Evolutionary conservation across 1,140 invertebrate genomes (phyloP), one percentile per base, ranked within the genome.

Genomic region (Zaprionus kolodkinae): DNA sequence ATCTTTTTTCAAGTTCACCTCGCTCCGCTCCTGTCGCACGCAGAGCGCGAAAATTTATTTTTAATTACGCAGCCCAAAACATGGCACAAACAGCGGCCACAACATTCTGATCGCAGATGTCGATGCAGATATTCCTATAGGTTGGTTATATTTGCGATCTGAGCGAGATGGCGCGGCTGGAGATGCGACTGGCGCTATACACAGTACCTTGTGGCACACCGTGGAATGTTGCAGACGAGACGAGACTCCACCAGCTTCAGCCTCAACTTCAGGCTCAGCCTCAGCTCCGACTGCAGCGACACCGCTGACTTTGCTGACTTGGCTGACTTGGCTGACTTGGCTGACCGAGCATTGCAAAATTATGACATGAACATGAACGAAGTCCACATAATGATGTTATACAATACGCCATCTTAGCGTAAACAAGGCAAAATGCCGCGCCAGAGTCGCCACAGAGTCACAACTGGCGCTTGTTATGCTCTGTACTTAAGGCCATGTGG

Each of bases 341-440:
- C 65, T 62, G 71, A 64, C 59, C 45, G 79, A 64, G 69, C 70
- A 79, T 66, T 62, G 81, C 78, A 91, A 91, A 91, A 91, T 91
- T 91, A 91, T 91, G 88, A 91, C 88, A 91, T 91, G 88, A 91
- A 91, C 88, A 91, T 91, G 88, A 91, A 91, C 88, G 88, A 76
- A 91, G 82, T 88, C 79, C 81, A 85, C 88, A 91, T 91, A 91
- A 91, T 91, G 88, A 91, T 91, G 88, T 91, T 91, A 91, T 91
- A 88, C 88, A 91, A 91, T 91, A 91, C 88, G 79, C 83, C 88
- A 91, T 91, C 88, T 82, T 86, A 90, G 79, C 82, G 67, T 77
- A 86, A 91, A 90, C 79, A 90, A 78, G 82, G 76, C 71, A 38
- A 86, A 79, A 90, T 65, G 85, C 85, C 85, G 85, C 85, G 50